Conservation (phyloP, 2,888 invertebrate genomes). For the Tipula vernalis region DNA sequence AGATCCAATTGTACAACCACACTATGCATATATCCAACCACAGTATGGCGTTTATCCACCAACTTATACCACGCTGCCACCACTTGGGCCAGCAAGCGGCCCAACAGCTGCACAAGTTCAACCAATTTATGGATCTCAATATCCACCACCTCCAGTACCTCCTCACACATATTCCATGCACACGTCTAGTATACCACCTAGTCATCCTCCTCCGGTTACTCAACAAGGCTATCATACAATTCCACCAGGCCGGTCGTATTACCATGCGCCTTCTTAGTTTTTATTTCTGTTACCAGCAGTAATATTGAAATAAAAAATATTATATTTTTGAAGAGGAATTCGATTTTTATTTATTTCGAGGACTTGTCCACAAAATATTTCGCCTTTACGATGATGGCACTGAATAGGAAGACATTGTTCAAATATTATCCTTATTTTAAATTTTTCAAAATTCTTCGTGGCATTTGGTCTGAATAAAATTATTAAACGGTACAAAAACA, state of each 20-base stretch:
- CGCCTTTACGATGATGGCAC: no score
- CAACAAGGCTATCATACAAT: slow-evolving; percentile 13
- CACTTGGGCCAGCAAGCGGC: slow-evolving; percentile 30
- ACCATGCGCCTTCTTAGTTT: slow-evolving; percentile 12
- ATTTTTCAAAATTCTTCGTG: no score
- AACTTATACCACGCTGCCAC: slow-evolving; percentile 38
- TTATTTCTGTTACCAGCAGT: not conserved
- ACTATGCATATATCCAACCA: slow-evolving; percentile 32
- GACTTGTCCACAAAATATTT: not conserved
- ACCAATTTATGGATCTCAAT: slow-evolving; percentile 6
- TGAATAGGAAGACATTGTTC: no score
- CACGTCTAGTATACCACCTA: not conserved
- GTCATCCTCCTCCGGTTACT: slow-evolving; percentile 13
- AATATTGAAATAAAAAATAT: not conserved
- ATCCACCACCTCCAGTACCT: not conserved
- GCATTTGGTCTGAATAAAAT: no score
- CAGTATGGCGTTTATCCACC: slow-evolving; percentile 35
- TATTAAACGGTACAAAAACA: not conserved
- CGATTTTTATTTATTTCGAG: not conserved
- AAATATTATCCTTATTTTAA: no score
- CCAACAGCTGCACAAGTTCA: slow-evolving; percentile 20
- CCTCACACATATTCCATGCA: not conserved
- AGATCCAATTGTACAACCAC: slow-evolving; percentile 14
- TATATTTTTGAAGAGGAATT: not conserved
- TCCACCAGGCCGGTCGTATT: slow-evolving; percentile 8